A percentile compares a stretch with the other conserved stretches of the same genome.
These are phyloP conservation scores for Gymnothorax reevesii DNA, from an alignment of 2,797 vertebrate species.

Conservation along the genomic window DNA sequence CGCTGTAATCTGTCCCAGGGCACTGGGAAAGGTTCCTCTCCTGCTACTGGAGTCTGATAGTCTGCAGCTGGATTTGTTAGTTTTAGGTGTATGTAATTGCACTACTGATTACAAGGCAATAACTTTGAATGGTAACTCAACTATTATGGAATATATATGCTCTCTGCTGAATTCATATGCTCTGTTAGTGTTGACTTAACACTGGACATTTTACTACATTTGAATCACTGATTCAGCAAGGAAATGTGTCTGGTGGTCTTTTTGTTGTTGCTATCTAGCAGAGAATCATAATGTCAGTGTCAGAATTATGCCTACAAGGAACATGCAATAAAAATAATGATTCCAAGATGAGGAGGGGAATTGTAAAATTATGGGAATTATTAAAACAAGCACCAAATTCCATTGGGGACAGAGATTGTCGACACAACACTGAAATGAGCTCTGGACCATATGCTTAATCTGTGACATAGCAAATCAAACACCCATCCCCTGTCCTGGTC, in stretches of 20 bases:
- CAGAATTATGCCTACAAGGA: background rate
- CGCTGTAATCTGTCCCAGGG: background rate
- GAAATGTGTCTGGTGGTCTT: background rate
- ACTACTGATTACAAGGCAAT: background rate
- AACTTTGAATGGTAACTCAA: too few relatives aligned
- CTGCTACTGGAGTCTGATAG: constrained; percentile 56
- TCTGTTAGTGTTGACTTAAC: too few relatives aligned
- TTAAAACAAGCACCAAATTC: too few relatives aligned
- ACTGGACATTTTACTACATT: too few relatives aligned
- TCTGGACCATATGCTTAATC: too few relatives aligned
- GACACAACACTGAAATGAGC: too few relatives aligned
- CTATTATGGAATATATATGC: too few relatives aligned
- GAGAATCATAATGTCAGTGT: background rate
- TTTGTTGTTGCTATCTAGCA: background rate
- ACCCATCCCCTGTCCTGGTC: too few relatives aligned
- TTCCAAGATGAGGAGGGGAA: background rate
- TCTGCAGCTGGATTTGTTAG: background rate
- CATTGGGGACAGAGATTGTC: too few relatives aligned
- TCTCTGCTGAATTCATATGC: too few relatives aligned
- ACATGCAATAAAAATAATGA: background rate
- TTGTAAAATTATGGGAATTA: too few relatives aligned
- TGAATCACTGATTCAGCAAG: background rate
- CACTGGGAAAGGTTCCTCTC: constrained; percentile 32
- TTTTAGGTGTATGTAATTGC: background rate
- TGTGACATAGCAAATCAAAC: too few relatives aligned